Evolutionary conservation across 2,113 vertebrate genomes (phyloP), one percentile per base, ranked within the genome.

Genomic region (Erythrocebus patas): DNA sequence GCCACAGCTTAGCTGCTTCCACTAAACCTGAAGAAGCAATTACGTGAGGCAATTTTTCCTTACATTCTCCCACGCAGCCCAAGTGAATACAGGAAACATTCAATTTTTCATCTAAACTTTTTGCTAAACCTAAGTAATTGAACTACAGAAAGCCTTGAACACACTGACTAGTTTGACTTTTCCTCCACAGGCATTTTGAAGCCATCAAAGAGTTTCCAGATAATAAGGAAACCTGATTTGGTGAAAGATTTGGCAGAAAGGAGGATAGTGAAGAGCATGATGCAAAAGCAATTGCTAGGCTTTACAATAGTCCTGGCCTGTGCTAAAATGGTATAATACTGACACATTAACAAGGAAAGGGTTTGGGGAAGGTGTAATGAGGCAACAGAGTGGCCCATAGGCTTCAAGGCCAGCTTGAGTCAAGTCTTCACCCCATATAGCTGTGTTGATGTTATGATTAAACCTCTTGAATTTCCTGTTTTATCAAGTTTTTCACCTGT

Each of bases 1-100:
- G 96, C 83, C 79, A 64, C 66, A 93, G 96, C 80, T 97, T 96
- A 97, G 96, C 93, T 93, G 52, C 35, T 89, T 97, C 89, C 72
- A 89, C 93, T 92, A 89, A 97, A 97, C 90, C 88, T 68, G 38
- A 93, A 95, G 95, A 98, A 97, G 27, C 20, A 48, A 59, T 2
- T 17, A 17, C 68, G 5, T 57, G 52, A 95, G 66, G 17, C 38
- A 82, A 61, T 20, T 43, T 75, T 9, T 4, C 18, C 52, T 76
- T 17, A 5, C 6, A 17, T 3, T 11, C 20, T 14, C 30, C 35
- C 70, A 17, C 11, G 0, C 9, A 6, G 8, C n/a, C 3, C 66
- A 85, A n/a, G 52, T 35, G 55, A 85, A 78, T 6, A 75, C 0
- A 64, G 20, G 55, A 72, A 93, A 81, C 32, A 27, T 85, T 76